Base-by-base conservation (phyloP, 2,888 invertebrate species). In the Diabrotica balteata region DNA sequence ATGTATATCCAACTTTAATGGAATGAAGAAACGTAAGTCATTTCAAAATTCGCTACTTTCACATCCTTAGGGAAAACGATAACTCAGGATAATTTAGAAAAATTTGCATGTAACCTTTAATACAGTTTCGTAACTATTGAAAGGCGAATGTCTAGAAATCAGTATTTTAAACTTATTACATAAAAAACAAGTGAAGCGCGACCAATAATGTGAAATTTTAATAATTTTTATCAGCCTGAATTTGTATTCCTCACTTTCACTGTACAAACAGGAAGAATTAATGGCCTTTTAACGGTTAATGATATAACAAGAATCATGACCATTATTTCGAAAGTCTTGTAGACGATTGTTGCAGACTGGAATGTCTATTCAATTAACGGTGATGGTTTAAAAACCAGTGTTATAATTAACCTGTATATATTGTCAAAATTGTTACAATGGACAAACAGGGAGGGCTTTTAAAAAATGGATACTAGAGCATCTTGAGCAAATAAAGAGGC, bases 171-270 rank as follows among this genome's bases (percentile, higher is more conserved):
- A 53, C 54, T 32, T 58, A 54, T 69, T 69, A 67, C 61, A 64
- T 67, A 69, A 69, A 68, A 69, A 63, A 58, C 49, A 57, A 69
- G 52, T 64, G 64, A 64, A 68, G 58, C 69, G 66, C 44, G 61
- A 69, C 64, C 8, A 55, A 45, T 17, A 57, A 61, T 22, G 61
- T 47, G 60, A 64, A 61, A 66, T 66, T 63, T 66, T 59, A 66
- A 66, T 69, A 66, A 66, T 55, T 53, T 68, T 69, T 63, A 69
- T 54, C 58, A 58, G 55, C 2, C 9, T 7, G 47, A 47, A 9
- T 47, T 9, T 47, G 8, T 47, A 47, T 4, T 47, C 47, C 8
- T 47, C 47, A 47, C 47, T 47, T 47, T 47, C 47, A 47, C 47
- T 10, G 9, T 8, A 9, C 8, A 8, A 47, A 47, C 47, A 47